These are phyloP conservation scores for Blastobasis adustella DNA, from an alignment of 2,888 invertebrate species.

Conservation along the genomic window DNA sequence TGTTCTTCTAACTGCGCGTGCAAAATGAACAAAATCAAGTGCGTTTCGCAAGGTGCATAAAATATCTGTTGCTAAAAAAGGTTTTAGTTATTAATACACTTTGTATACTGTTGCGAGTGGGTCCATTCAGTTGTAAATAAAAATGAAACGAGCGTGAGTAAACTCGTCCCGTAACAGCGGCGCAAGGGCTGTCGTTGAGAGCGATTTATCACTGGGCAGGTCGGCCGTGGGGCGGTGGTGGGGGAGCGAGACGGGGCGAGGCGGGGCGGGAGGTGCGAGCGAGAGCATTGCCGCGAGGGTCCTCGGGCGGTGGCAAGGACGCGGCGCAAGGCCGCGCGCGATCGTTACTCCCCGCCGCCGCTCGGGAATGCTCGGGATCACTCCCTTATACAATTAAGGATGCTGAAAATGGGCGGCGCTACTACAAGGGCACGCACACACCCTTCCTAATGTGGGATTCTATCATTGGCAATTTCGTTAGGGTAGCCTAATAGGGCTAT, in stretches of 20 bases:
- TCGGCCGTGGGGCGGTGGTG: conserved; percentile 42
- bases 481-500: too few species aligned
- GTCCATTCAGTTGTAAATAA: conserved; percentile 54
- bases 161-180: conserved; percentile 34
- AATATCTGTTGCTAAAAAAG: conserved; percentile 35
- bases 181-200: conserved; percentile 49
- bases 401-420: background rate
- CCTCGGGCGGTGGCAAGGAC: conserved; percentile 57
- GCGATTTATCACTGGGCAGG: conserved; percentile 57
- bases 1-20: conserved; percentile 38
- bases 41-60: conserved; percentile 25
- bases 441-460: background rate
- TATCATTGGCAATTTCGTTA: too few species aligned
- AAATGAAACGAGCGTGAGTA: conserved; percentile 44
- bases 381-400: background rate
- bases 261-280: conserved; percentile 25
- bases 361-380: conserved; percentile 8
- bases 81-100: conserved; percentile 48
- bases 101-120: conserved; percentile 40
- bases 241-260: conserved; percentile 30
- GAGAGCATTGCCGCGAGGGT: conserved; percentile 33
- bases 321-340: conserved; percentile 56
- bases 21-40: conserved; percentile 18
- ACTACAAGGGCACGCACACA: background rate
- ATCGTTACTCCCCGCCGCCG: conserved; percentile 37